Base-by-base conservation (phyloP, 23 tunicate species). In the Phallusia fumigata region DNA sequence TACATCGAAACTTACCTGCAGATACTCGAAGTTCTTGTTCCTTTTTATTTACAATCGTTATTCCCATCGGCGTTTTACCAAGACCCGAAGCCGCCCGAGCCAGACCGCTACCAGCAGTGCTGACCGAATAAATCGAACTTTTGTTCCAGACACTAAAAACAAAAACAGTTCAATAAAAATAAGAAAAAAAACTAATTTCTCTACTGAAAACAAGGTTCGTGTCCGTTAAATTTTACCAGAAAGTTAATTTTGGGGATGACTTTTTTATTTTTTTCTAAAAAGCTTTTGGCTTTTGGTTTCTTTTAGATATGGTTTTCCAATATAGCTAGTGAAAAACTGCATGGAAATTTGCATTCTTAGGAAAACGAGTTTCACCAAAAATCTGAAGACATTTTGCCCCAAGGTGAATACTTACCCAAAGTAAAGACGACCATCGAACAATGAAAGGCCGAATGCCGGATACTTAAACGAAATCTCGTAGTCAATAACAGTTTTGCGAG, bases 381-480 rank as follows among this genome's bases (percentile, higher is more conserved):
- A 40, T 40, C 47, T 5, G 47, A 40, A 10, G 5, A 40, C 47
- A 40, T 40, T 5, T 40, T 40, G 10, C 10, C 47, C 5, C 47
- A 40, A 40, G 47, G 5, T 40, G 5, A 40, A 10, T 40, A 49
- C 90, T 83, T 65, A 92, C 98, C 95, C 64, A 52, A 95, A 95
- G 65, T 95, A 95, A 19, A 95, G 76, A 11, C 89, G 74, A 11
- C 74, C 79, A 34, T 89, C 83, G 36, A 90, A 87, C n/a, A 90
- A 85, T 35, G 99, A 50, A 0, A 95, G 83, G 8, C 99, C 99
- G 81, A 52, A 95, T 8, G 85, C 99, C 0, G 99, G 93, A 11
- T 64, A 76, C 30, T 84, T 80, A 16, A 58, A 22, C 26, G 69
- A 21, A 58, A 58, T 24, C 18, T 65, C 36, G 51, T 64, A 69